phyloP scores from a whole-genome alignment of 2,888 invertebrate species.

The Apantesis nais region DNA sequence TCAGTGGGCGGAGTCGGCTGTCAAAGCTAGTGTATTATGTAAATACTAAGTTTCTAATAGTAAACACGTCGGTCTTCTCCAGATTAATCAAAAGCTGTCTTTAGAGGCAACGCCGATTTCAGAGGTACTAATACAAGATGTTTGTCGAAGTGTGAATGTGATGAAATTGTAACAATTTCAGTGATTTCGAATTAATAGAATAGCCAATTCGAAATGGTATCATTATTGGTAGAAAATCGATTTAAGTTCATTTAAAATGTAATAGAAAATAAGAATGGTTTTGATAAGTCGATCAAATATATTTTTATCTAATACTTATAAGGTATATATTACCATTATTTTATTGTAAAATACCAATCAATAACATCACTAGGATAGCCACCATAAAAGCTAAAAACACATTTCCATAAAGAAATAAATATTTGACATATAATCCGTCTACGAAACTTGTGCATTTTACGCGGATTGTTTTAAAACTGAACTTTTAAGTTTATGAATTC shows the following conservation, averaged over 20 bases:
- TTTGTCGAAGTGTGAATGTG: slow-evolving; percentile 1
- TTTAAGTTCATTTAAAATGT: neutral
- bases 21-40: slow-evolving; percentile 13
- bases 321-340: neutral
- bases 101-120: neutral
- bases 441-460: slow-evolving; percentile 52
- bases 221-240: neutral
- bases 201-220: neutral
- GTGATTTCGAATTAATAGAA: neutral
- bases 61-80: slow-evolving; percentile 3
- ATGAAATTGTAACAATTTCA: neutral
- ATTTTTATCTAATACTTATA: neutral
- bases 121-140: neutral
- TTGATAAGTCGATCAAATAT: neutral
- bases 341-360: neutral
- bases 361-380: neutral
- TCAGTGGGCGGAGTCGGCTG: slow-evolving; percentile 8
- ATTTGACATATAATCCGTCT: slow-evolving; percentile 32
- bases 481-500: slow-evolving; percentile 58
- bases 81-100: slow-evolving; percentile 11
- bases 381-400: neutral
- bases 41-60: slow-evolving; percentile 12
- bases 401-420: slow-evolving; percentile 26
- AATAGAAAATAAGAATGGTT: neutral
- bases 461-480: slow-evolving; percentile 57